phyloP scores from a whole-genome alignment of 2,888 invertebrate species.

The Xanthorhoe spadicearia region DNA sequence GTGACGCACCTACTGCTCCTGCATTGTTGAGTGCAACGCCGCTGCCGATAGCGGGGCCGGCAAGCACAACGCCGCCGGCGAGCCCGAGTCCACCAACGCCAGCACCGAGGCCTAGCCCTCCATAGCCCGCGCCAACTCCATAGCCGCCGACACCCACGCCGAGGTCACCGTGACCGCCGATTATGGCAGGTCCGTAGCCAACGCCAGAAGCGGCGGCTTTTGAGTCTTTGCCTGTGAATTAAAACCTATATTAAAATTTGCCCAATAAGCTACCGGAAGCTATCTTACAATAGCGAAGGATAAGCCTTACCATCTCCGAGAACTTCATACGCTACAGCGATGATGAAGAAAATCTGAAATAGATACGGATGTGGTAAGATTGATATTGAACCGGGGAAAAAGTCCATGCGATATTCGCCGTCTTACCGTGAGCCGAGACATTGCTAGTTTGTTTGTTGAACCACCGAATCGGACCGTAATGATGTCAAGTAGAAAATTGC shows the following conservation, averaged over 20 bases:
- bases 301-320: conserved; percentile 67
- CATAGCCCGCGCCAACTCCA: conserved; percentile 39
- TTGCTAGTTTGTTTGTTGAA: conserved; percentile 58
- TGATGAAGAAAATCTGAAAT: conserved; percentile 77
- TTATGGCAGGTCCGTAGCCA: conserved; percentile 30
- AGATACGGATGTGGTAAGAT: neutral
- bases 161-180: conserved; percentile 44
- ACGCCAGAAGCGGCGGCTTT: conserved; percentile 38
- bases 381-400: neutral
- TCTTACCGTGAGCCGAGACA: conserved; percentile 80
- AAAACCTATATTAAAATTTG: neutral
- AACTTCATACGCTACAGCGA: conserved; percentile 75
- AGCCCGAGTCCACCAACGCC: conserved; percentile 40
- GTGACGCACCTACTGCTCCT: conserved; percentile 74
- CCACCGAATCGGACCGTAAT: conserved; percentile 67
- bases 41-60: conserved; percentile 55
- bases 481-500: conserved; percentile 60
- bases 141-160: conserved; percentile 23
- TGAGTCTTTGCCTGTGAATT: conserved; percentile 44
- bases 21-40: conserved; percentile 73
- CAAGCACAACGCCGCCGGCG: conserved; percentile 42
- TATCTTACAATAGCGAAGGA: neutral
- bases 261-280: neutral
- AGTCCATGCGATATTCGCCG: too few relatives aligned
- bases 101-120: conserved; percentile 35